Evolutionary conservation across 2,888 invertebrate genomes (phyloP).

Genomic region (Ornithoptera priamus): DNA sequence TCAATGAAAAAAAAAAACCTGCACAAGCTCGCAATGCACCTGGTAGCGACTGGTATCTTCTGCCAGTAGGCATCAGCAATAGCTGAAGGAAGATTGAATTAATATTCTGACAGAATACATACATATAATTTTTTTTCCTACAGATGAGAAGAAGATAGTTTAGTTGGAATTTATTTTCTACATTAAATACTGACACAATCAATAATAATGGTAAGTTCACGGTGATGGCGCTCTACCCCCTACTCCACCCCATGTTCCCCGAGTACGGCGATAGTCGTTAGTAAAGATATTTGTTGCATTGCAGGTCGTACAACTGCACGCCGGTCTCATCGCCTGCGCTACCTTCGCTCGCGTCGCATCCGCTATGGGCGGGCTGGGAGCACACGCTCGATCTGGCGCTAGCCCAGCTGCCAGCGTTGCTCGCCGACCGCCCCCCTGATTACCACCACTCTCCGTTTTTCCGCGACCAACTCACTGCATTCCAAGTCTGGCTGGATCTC

Average conservation of each 20-base stretch:
- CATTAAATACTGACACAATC: too few relatives aligned
- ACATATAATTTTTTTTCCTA: too few relatives aligned
- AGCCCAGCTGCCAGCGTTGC: slow-evolving; percentile 90
- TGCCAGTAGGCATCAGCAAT: neutral
- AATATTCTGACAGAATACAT: too few relatives aligned
- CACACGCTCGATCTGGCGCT: slow-evolving; percentile 96
- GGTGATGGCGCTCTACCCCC: too few relatives aligned
- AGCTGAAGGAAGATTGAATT: too few relatives aligned
- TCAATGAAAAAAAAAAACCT: too few relatives aligned
- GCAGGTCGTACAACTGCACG: slow-evolving; percentile 94
- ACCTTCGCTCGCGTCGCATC: slow-evolving; percentile 93
- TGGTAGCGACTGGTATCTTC: neutral
- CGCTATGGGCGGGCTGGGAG: slow-evolving; percentile 99
- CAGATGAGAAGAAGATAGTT: too few relatives aligned
- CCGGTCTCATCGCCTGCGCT: slow-evolving; percentile 96
- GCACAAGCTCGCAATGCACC: neutral
- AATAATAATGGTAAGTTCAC: too few relatives aligned
- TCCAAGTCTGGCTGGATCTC: slow-evolving; percentile 95
- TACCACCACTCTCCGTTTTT: slow-evolving; percentile 94
- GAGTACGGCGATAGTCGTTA: neutral
- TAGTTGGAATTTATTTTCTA: too few relatives aligned
- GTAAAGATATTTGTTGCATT: neutral
- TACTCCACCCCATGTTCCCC: neutral
- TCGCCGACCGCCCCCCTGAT: slow-evolving; percentile 69
- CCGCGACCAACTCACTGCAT: slow-evolving; percentile 98